Percentiles rank a stretch among this genome's conserved stretches.
These are phyloP conservation scores for Tenthredo mesomela DNA, from an alignment of 2,888 invertebrate genomes.

Conservation along the genomic window DNA sequence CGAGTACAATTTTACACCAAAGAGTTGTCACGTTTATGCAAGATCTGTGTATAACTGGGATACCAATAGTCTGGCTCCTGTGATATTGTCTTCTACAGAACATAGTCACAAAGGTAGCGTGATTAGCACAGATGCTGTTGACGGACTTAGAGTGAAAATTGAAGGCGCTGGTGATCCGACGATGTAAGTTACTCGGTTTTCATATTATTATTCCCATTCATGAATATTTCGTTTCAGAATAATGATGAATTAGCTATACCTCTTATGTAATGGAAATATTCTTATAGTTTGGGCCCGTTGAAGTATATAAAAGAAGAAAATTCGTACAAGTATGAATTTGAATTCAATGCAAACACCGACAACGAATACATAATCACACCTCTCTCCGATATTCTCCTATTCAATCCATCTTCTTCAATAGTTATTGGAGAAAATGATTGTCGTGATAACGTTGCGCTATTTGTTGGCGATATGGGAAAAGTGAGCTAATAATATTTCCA, in stretches of 20 bases:
- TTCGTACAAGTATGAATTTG: slow-evolving; percentile 74
- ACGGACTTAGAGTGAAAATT: slow-evolving; percentile 78
- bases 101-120: slow-evolving; percentile 71
- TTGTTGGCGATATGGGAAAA: slow-evolving; percentile 82
- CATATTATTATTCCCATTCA: no score
- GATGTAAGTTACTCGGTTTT: slow-evolving; percentile 61
- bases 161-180: slow-evolving; percentile 66
- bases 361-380: slow-evolving; percentile 82
- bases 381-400: slow-evolving; percentile 86
- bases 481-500: slow-evolving; percentile 58
- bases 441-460: slow-evolving; percentile 82
- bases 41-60: slow-evolving; percentile 79
- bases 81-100: slow-evolving; percentile 72
- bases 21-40: slow-evolving; percentile 90
- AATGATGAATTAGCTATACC: slow-evolving; percentile 54
- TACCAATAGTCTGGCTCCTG: slow-evolving; percentile 75
- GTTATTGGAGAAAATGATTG: slow-evolving; percentile 86
- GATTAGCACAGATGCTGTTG: slow-evolving; percentile 67
- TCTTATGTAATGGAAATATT: no score
- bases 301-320: slow-evolving; percentile 62
- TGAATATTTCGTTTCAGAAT: no score
- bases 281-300: slow-evolving; percentile 68
- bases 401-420: slow-evolving; percentile 82
- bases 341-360: slow-evolving; percentile 73
- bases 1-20: slow-evolving; percentile 85